Conservation (phyloP, 2,113 vertebrate genomes). For the Merops nubicus region DNA sequence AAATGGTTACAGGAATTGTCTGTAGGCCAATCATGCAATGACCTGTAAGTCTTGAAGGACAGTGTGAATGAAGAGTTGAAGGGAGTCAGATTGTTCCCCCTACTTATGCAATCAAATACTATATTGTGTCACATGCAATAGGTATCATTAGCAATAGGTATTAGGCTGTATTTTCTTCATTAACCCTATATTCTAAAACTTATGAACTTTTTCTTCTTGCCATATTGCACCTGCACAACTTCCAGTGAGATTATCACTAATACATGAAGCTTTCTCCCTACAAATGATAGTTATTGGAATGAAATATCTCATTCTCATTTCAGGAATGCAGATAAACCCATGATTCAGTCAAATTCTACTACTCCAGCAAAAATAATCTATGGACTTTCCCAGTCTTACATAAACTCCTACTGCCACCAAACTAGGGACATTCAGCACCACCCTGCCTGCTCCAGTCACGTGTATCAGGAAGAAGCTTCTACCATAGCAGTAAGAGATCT, state of each 20-base stretch:
- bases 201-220: not conserved
- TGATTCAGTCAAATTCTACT: not conserved
- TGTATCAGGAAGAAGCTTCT: not conserved
- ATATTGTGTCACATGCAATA: not conserved
- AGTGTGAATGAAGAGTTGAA: not conserved
- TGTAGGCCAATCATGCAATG: not conserved
- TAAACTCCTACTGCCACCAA: not conserved
- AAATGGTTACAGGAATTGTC: not conserved
- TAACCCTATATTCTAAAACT: not conserved
- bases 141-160: not conserved
- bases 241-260: not conserved
- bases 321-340: not conserved
- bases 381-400: fast-evolving
- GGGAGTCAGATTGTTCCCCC: not conserved
- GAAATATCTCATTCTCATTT: not conserved
- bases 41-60: not conserved
- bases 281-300: not conserved
- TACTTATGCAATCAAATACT: not conserved
- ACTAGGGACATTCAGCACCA: not conserved
- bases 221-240: not conserved
- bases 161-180: not conserved
- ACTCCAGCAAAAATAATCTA: not conserved
- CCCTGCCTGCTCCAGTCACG: not conserved
- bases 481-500: not conserved
- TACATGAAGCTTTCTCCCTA: not conserved